Base-by-base conservation (phyloP, 2,113 vertebrate genomes). In the Cinclus cinclus region DNA sequence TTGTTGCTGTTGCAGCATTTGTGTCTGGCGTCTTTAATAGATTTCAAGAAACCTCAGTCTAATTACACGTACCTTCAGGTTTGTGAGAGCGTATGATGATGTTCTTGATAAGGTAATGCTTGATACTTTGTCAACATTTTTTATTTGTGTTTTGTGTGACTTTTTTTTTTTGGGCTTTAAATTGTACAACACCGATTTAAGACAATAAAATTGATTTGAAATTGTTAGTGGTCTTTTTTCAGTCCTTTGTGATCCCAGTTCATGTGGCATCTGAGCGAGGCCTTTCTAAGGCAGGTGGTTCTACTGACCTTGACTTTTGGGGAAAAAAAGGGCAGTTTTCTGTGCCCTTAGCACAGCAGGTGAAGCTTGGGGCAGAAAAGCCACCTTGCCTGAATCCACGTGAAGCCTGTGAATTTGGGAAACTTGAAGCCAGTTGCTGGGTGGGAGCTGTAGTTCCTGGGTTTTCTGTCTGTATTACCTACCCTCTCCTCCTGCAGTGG, bases 161-260 rank as follows among this genome's bases (percentile, higher is more conserved):
- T 18, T 80, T 82, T 68, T 75, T 77, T 83, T 78, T 95, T 67
- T 37, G 35, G 7, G 96, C 91, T 86, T 95, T 97, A 80, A 93
- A 87, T 91, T 97, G 96, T 98, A 97, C 96, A 52, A 70, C 77
- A 92, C 71, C 58, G 8, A 88, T 90, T 97, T 95, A 97, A 97
- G 95, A 86, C 96, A 98, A 98, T 98, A 98, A 98, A 97, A 97
- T 46, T 13, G 87, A 96, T 97, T 96, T 97, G 97, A 95, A 97
- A 97, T 97, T 95, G 94, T 97, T 96, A 88, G 49, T 8, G 73
- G 41, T 46, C 35, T 64, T 23, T 41, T 59, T 31, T 56, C 47
- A 16, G 44, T 77, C 2, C 49, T 71, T 63, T 17, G 0, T 46
- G 0, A 30, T 24, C 44, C 37, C 15, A 7, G 60, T 46, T 64